Evolutionary conservation across 2,113 vertebrate species (phyloP).

Genomic region (Galeopterus variegatus): DNA sequence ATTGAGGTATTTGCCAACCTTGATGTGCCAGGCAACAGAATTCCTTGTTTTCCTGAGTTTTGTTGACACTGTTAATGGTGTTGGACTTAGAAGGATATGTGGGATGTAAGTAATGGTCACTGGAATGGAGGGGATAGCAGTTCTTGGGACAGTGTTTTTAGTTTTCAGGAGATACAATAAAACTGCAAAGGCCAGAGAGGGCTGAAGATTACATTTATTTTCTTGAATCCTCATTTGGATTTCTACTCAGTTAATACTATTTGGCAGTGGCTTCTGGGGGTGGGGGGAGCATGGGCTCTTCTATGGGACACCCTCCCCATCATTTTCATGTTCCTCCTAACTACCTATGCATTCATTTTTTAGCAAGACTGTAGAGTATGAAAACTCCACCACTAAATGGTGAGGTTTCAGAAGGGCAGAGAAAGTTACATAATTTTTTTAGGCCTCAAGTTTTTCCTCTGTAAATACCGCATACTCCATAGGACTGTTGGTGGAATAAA

Average conservation of each 20-base stretch:
- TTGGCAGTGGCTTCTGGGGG: background rate
- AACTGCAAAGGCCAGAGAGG: background rate
- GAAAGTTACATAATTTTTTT: slow-evolving; percentile 49
- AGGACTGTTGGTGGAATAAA: background rate
- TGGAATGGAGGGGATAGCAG: background rate
- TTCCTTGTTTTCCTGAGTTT: slow-evolving; percentile 45
- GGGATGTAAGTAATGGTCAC: slow-evolving; percentile 6
- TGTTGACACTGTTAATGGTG: slow-evolving; percentile 37
- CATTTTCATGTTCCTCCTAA: slow-evolving; percentile 60
- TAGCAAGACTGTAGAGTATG: background rate
- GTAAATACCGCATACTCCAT: background rate
- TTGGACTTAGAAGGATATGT: slow-evolving; percentile 1
- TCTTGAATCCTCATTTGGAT: slow-evolving; percentile 22
- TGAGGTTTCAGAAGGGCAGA: slow-evolving; percentile 53
- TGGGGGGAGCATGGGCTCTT: background rate
- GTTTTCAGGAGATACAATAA: background rate
- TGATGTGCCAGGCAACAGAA: slow-evolving; percentile 38
- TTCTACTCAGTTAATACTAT: slow-evolving; percentile 43
- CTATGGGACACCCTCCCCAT: background rate
- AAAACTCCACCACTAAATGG: slow-evolving; percentile 29
- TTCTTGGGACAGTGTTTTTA: slow-evolving; percentile 38
- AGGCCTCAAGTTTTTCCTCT: background rate
- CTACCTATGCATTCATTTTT: slow-evolving; percentile 48
- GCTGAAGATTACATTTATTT: slow-evolving; percentile 49
- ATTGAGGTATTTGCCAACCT: slow-evolving; percentile 14